Base-by-base conservation (phyloP, 2,113 vertebrate species). In the Orthonyx spaldingii region DNA sequence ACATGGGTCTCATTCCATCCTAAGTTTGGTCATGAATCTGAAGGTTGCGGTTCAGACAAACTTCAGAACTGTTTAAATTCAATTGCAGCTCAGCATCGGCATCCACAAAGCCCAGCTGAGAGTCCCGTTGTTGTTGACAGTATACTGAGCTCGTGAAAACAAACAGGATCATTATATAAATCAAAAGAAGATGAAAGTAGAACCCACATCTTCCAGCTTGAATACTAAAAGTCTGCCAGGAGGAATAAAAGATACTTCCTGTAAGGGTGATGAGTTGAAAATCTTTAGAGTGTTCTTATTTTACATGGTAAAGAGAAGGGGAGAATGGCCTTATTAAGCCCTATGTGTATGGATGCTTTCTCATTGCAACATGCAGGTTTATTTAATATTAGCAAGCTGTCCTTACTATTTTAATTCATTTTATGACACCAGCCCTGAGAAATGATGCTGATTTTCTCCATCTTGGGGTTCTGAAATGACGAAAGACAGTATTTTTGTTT, bases 181-280 rank as follows among this genome's bases (percentile, higher is more conserved):
- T 96, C 89, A 95, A 96, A 94, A 94, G 89, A 94, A 95, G 84
- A 95, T 95, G 94, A 96, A 95, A 95, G 89, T 65, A 85, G 81
- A 95, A 71, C 84, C 69, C 81, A 82, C 89, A 84, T 94, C 86
- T 94, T 97, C 88, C 94, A 94, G 65, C 77, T 65, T 79, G 52
- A 87, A 82, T 94, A 60, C 56, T 89, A 46, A 47, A 92, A 94
- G 22, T 85, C 77, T 94, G 89, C 93, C 84, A 87, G 89, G 69
- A 93, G 9, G 81, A 91, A 89, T 84, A 94, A 92, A 94, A 87
- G 72, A 71, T 84, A 79, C 37, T 91, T 95, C 81, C 89, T 91
- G 53, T 89, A 81, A 89, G 78, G 53, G 61, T 72, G 69, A 42
- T 87, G 86, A 92, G 27, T 82, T 84, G 80, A 75, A 87, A 81